phyloP scores from a whole-genome alignment of 2,888 invertebrate genomes.

The Azorinus chamasolen region DNA sequence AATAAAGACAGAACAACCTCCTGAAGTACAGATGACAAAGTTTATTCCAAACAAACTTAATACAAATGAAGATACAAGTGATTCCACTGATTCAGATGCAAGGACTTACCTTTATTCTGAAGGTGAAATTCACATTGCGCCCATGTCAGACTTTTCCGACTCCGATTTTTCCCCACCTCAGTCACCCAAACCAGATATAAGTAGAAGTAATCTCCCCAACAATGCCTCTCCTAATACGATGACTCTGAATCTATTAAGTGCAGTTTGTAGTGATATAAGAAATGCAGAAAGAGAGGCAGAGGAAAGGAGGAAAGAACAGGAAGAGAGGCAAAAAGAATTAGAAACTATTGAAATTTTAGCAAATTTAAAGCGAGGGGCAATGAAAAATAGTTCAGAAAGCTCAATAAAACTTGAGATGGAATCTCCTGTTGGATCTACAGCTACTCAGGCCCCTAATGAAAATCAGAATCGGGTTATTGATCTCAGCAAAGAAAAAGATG shows the following conservation, averaged over 20 bases:
- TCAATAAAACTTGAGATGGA: too few relatives aligned
- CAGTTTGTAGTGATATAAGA: slow-evolving; percentile 59
- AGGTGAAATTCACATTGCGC: slow-evolving; percentile 42
- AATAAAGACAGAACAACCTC: too few relatives aligned
- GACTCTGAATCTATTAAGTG: slow-evolving; percentile 58
- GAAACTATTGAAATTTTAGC: slow-evolving; percentile 64
- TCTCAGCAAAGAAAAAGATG: too few relatives aligned
- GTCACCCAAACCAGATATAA: slow-evolving; percentile 9
- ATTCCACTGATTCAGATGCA: slow-evolving; percentile 42
- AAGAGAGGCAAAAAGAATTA: slow-evolving; percentile 58
- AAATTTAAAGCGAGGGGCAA: slow-evolving; percentile 45
- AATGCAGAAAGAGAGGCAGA: slow-evolving; percentile 60
- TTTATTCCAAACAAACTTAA: too few relatives aligned
- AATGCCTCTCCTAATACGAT: slow-evolving; percentile 26
- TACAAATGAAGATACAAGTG: slow-evolving; percentile 10
- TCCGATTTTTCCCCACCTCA: slow-evolving; percentile 37
- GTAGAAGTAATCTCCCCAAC: slow-evolving; percentile 16
- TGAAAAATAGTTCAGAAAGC: slow-evolving; percentile 16
- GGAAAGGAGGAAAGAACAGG: slow-evolving; percentile 41
- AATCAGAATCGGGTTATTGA: too few relatives aligned
- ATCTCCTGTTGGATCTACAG: too few relatives aligned
- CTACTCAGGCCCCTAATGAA: too few relatives aligned
- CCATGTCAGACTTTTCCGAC: slow-evolving; percentile 52
- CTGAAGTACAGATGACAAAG: too few relatives aligned
- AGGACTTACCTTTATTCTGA: slow-evolving; percentile 57